Evolutionary conservation across 2,888 invertebrate species (phyloP), one percentile per base, ranked within the genome.

Genomic region (Petrophora chlorosata): DNA sequence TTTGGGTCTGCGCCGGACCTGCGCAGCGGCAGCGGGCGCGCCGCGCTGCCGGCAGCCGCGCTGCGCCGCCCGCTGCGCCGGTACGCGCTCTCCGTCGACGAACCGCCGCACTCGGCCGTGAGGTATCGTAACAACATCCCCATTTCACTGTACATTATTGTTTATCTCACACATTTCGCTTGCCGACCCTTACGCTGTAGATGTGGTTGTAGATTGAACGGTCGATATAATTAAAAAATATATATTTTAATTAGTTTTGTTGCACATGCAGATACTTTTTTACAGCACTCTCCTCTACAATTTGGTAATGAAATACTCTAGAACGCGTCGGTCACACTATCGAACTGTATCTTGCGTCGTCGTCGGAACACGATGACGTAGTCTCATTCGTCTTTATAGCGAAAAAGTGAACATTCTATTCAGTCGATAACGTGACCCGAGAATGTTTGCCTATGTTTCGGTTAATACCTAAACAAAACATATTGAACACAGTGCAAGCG

Each of bases 81-180:
- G 77, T 95, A 96, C 82, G 96, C 96, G 13, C 86, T 96, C 51
- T 96, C 96, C 44, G 95, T 96, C 49, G 96, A 96, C 75, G 95
- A 95, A 80, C 93, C 94, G 1, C 91, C 88, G 22, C 92, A 70
- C 17, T 90, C 82, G 50, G 87, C 82, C 4, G 79, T 87, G 71
- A 89, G 89, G 90, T 90, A 84, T 63, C 17, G 36, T 22, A 40
- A 34, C 40, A 17, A 43, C 34, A 35, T 36, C 26, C 29, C 19
- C 51, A 39, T 44, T 12, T 22, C 16, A 5, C 17, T 16, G 5
- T n/a, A 26, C 10, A 28, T n/a, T 17, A 19, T 17, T 28, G 19
- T 23, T 29, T 19, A 39, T 14, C 23, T 43, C 39, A 38, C 49
- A 32, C 34, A 42, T 44, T 32, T 36, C 13, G 52, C 49, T 56